Evolutionary conservation across 2,888 invertebrate genomes (phyloP).

Genomic region (Siphonodentalium dalli): DNA sequence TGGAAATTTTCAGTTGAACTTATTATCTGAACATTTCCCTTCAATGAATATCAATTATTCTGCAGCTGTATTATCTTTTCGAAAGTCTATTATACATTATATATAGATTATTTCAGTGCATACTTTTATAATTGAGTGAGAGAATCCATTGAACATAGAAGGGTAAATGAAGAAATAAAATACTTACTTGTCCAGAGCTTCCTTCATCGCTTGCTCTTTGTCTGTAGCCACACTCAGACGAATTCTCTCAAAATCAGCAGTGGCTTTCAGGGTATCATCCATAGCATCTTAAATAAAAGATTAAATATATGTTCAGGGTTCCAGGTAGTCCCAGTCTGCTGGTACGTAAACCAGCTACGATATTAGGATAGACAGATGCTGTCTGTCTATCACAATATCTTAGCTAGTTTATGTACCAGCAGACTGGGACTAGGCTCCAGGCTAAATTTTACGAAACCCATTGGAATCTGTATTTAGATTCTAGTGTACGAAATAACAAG

Average conservation of each 20-base stretch:
- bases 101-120: no score
- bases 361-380: neutral
- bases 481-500: no score
- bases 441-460: no score
- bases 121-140: no score
- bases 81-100: no score
- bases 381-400: neutral
- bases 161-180: neutral
- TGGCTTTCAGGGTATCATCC: conserved; percentile 49
- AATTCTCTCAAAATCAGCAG: conserved; percentile 38
- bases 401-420: neutral
- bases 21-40: no score
- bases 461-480: no score
- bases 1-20: no score
- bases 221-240: conserved; percentile 36
- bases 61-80: no score
- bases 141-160: no score
- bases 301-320: neutral
- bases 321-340: neutral
- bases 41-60: no score
- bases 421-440: no score
- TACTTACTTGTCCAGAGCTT: conserved; percentile 47
- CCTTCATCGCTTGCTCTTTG: conserved; percentile 36
- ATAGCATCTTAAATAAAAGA: conserved; percentile 48
- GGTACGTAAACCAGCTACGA: neutral